phyloP scores from a whole-genome alignment of 2,113 vertebrate species.

The Rhinolophus sinicus region DNA sequence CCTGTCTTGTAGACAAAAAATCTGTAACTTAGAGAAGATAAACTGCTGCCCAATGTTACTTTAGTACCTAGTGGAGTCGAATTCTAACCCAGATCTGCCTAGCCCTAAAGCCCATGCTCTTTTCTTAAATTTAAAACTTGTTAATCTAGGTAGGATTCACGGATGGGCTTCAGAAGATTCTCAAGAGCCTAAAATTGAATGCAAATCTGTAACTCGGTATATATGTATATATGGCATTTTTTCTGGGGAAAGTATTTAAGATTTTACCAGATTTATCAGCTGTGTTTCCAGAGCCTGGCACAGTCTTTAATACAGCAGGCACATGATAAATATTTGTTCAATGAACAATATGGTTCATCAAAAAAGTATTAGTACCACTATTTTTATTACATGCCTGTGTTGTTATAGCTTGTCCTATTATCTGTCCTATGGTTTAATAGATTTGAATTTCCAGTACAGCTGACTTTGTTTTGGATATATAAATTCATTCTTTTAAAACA shows the following conservation, averaged over 20 bases:
- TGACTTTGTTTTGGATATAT: conserved; percentile 20
- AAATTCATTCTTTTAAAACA: not conserved
- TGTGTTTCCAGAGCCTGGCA: not conserved
- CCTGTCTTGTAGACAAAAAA: not conserved
- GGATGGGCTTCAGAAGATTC: not conserved
- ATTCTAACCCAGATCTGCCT: not conserved
- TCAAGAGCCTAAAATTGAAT: not conserved
- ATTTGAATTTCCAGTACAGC: not conserved
- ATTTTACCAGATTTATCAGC: not conserved
- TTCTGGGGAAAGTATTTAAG: not conserved
- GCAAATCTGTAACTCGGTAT: not conserved
- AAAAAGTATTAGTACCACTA: not conserved
- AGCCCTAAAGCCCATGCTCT: not conserved
- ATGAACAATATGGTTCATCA: not conserved
- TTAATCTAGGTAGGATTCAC: not conserved
- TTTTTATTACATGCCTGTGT: not conserved
- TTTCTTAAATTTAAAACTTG: not conserved
- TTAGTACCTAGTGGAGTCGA: not conserved
- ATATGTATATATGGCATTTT: not conserved
- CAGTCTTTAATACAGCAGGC: not conserved
- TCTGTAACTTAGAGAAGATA: not conserved
- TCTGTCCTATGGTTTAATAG: not conserved
- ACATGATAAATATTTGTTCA: not conserved
- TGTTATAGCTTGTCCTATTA: not conserved
- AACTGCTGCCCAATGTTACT: not conserved